Evolutionary conservation across 2,888 invertebrate species (phyloP).

Genomic region (Acrobasis consociella): DNA sequence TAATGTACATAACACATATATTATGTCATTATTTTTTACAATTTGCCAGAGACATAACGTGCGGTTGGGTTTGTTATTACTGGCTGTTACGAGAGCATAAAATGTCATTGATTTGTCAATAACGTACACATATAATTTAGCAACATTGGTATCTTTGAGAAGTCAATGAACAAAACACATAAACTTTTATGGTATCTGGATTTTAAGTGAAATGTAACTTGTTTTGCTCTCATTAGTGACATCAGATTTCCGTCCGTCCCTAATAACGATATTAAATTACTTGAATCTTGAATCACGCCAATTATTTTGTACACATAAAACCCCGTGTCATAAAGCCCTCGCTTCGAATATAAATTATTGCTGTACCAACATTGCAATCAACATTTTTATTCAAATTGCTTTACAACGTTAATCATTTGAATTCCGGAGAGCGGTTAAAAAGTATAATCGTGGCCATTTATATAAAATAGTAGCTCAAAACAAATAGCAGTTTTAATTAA

Average conservation of each 20-base stretch:
- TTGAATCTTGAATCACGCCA: slow-evolving; percentile 1
- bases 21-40: slow-evolving; percentile 3
- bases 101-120: slow-evolving; percentile 17
- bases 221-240: slow-evolving; percentile 2
- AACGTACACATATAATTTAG: background rate
- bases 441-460: slow-evolving; percentile 14
- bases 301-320: slow-evolving; percentile 12
- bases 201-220: background rate
- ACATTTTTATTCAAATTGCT: slow-evolving; percentile 20
- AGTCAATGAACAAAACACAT: slow-evolving; percentile 5
- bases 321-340: background rate
- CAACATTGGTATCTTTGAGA: slow-evolving; percentile 15
- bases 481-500: slow-evolving; percentile 19
- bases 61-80: slow-evolving; percentile 14
- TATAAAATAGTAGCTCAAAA: slow-evolving; percentile 9
- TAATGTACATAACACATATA: background rate
- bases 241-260: background rate
- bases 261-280: slow-evolving; percentile 9
- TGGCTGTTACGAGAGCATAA: slow-evolving; percentile 11
- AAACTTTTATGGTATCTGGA: slow-evolving; percentile 1
- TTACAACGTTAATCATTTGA: slow-evolving; percentile 15
- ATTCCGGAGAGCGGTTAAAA: slow-evolving; percentile 8
- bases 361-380: slow-evolving; percentile 11
- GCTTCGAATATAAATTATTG: slow-evolving; percentile 11
- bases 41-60: slow-evolving; percentile 13